Conservation (phyloP, 2,888 invertebrate genomes). For the Selenia dentaria region DNA sequence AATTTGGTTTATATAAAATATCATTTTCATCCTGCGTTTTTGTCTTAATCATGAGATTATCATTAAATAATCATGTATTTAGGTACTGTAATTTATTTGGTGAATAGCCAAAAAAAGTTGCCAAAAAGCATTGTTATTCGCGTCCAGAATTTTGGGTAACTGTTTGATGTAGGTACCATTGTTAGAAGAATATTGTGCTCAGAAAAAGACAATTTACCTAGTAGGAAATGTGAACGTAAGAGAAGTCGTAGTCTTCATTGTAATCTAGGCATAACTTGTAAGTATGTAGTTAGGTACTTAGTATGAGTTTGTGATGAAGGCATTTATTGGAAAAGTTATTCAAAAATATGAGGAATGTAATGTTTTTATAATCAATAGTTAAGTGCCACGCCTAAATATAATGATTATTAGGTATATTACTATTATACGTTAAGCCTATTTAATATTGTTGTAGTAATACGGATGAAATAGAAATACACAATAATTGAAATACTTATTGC, state of each 20-base stretch:
- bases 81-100: slow-evolving; percentile 55
- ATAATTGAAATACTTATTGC: slow-evolving; percentile 40
- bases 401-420: slow-evolving; percentile 39
- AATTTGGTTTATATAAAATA: slow-evolving; percentile 41
- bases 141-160: slow-evolving; percentile 55
- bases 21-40: slow-evolving; percentile 2
- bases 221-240: slow-evolving; percentile 54
- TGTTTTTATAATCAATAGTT: slow-evolving; percentile 71
- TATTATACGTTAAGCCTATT: slow-evolving; percentile 69
- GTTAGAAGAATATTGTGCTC: slow-evolving; percentile 64
- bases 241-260: slow-evolving; percentile 49
- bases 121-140: slow-evolving; percentile 69
- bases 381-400: slow-evolving; percentile 80
- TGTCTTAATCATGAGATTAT: no score
- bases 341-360: slow-evolving; percentile 66
- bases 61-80: neutral
- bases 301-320: slow-evolving; percentile 69
- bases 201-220: slow-evolving; percentile 73
- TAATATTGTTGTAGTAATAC: slow-evolving; percentile 76
- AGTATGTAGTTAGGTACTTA: slow-evolving; percentile 32
- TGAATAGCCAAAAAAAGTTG: slow-evolving; percentile 78
- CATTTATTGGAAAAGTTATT: slow-evolving; percentile 79
- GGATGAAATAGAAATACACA: slow-evolving; percentile 69
- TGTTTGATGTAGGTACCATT: slow-evolving; percentile 37
- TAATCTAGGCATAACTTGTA: slow-evolving; percentile 39